Evolutionary conservation across 2,888 invertebrate genomes (phyloP).

Genomic region (Melanostoma scalare): DNA sequence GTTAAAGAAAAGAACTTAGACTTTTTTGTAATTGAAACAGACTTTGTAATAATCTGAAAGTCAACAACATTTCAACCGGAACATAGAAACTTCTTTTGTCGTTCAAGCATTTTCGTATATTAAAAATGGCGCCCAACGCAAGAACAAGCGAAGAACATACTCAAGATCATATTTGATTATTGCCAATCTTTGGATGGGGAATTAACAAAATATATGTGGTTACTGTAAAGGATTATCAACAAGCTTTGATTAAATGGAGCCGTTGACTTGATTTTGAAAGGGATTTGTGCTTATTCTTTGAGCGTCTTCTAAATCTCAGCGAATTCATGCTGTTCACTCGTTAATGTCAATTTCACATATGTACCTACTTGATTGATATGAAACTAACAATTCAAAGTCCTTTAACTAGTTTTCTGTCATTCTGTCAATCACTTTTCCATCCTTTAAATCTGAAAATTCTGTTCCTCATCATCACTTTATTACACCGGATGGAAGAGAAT

Average conservation of each 20-base stretch:
- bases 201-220: not conserved
- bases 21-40: no score
- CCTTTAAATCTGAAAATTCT: conserved; percentile 23
- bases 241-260: no score
- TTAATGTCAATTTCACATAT: not conserved
- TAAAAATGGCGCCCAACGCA: conserved; percentile 5
- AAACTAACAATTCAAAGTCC: conserved; percentile 12
- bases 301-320: no score
- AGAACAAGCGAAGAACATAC: not conserved
- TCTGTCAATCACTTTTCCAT: conserved; percentile 45
- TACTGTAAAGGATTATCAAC: no score
- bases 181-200: not conserved
- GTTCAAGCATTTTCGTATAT: no score
- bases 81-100: no score
- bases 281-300: no score
- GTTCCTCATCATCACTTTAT: conserved; percentile 18
- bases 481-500: not conserved
- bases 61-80: no score
- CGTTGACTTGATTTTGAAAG: no score
- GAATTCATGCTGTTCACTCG: no score
- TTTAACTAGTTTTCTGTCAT: conserved; percentile 29
- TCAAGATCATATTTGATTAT: not conserved
- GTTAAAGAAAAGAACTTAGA: no score
- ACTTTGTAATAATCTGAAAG: no score
- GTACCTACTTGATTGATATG: conserved; percentile 4